phyloP scores from a whole-genome alignment of 2,113 vertebrate genomes.

The Nipponia nippon region DNA sequence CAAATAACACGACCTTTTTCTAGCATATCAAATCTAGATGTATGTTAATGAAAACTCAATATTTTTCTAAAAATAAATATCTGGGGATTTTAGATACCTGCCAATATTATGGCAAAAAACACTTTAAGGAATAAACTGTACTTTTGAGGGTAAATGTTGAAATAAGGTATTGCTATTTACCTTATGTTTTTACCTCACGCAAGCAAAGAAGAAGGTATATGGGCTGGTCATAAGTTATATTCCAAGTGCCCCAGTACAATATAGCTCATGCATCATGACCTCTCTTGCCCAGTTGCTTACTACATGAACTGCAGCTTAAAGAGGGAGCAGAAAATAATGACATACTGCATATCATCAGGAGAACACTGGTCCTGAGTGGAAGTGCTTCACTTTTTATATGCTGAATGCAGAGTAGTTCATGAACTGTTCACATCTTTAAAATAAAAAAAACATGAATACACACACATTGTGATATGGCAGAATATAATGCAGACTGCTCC shows the following conservation, averaged over 20 bases:
- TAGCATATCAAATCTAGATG: neutral
- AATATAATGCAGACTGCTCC: neutral
- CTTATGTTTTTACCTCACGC: neutral
- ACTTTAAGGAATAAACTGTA: neutral
- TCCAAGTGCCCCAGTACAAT: neutral
- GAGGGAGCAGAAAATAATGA: neutral
- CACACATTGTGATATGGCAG: neutral
- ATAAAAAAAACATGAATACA: rapidly evolving
- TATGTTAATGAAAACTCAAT: neutral
- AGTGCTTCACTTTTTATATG: neutral
- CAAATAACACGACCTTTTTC: neutral
- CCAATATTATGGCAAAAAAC: neutral
- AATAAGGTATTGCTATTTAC: neutral
- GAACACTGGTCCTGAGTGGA: neutral
- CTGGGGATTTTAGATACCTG: neutral
- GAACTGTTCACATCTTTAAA: neutral
- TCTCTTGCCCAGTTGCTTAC: neutral
- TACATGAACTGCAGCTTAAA: neutral
- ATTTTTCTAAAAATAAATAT: neutral
- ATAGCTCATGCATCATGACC: neutral
- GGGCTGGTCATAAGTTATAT: neutral
- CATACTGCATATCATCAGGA: neutral
- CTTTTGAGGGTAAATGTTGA: neutral
- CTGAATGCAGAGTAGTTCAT: neutral
- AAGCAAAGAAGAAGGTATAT: neutral